phyloP scores from a whole-genome alignment of 2,888 invertebrate genomes.

The Rhynchonema sp. region DNA sequence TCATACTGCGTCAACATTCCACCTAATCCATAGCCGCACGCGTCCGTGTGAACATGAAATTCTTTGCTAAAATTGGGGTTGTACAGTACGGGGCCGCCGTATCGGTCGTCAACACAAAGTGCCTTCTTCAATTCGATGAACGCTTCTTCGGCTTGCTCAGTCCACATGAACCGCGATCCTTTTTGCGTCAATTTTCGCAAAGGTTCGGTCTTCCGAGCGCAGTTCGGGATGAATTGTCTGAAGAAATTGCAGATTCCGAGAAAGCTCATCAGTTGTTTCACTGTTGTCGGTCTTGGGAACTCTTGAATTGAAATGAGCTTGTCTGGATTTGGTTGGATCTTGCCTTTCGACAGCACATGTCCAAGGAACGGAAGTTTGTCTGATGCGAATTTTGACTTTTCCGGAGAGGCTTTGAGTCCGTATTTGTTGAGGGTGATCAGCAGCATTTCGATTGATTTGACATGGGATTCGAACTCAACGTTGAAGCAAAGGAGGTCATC shows the following conservation, averaged over 20 bases:
- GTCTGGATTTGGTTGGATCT: neutral
- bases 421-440: neutral
- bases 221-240: neutral
- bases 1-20: neutral
- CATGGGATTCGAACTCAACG: no score
- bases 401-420: no score
- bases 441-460: no score
- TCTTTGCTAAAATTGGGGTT: neutral
- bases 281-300: neutral
- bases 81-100: neutral
- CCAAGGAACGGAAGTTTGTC: conserved; percentile 11
- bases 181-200: neutral
- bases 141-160: neutral
- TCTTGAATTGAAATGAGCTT: neutral
- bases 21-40: neutral
- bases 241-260: neutral
- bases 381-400: neutral
- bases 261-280: neutral
- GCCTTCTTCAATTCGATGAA: neutral
- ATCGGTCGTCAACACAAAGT: no score
- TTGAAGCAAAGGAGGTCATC: no score
- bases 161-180: neutral
- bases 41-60: neutral
- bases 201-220: neutral
- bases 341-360: conserved; percentile 1